phyloP scores from a whole-genome alignment of 2,113 vertebrate genomes.

The Oxygymnocypris stewartii region DNA sequence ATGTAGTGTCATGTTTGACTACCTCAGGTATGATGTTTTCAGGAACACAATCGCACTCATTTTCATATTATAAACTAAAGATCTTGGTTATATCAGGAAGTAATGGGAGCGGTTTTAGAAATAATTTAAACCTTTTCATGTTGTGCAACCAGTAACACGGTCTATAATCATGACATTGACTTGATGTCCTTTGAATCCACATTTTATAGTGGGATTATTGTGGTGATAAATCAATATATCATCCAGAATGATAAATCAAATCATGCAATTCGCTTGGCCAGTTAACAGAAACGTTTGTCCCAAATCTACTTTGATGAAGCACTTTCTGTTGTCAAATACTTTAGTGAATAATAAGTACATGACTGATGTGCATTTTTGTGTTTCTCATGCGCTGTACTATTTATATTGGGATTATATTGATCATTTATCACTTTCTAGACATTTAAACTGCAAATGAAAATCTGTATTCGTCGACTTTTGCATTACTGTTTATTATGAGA shows the following conservation, averaged over 20 bases:
- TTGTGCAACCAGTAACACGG: neutral
- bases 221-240: neutral
- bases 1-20: neutral
- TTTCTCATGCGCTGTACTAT: neutral
- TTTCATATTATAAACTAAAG: neutral
- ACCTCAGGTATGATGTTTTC: neutral
- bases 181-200: neutral
- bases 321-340: neutral
- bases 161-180: neutral
- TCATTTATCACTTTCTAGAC: neutral
- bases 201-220: neutral
- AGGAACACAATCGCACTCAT: neutral
- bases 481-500: no score
- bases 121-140: neutral
- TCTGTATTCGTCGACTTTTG: no score
- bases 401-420: neutral
- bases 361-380: neutral
- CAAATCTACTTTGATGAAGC: neutral
- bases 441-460: neutral
- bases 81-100: neutral
- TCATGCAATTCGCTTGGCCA: neutral
- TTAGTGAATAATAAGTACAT: neutral
- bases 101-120: neutral
- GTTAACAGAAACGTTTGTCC: neutral
- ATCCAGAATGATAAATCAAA: neutral